phyloP scores from a whole-genome alignment of 1,140 invertebrate species.

The Drosophila melanica region DNA sequence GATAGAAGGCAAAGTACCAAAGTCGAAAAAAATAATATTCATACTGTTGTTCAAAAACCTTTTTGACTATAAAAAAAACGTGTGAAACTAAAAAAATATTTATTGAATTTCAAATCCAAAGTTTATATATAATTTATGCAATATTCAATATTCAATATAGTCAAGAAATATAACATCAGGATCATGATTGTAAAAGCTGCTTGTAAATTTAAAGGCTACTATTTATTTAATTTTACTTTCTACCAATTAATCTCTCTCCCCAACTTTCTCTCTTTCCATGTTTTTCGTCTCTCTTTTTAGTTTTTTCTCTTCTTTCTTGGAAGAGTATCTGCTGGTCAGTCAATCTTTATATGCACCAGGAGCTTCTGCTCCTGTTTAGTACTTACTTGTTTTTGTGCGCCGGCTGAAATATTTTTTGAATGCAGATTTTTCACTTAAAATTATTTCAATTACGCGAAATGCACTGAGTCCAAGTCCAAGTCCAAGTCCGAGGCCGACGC shows the following conservation, averaged over 20 bases:
- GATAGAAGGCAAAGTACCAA: too few relatives aligned
- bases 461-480: slow-evolving; percentile 37
- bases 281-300: not conserved
- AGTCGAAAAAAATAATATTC: too few relatives aligned
- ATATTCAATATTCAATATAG: too few relatives aligned
- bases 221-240: too few relatives aligned
- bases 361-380: slow-evolving; percentile 36
- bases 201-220: not conserved
- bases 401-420: slow-evolving; percentile 77
- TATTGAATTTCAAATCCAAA: too few relatives aligned
- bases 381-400: slow-evolving; percentile 39
- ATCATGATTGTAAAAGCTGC: not conserved
- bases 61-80: too few relatives aligned
- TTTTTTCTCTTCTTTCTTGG: not conserved
- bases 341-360: not conserved
- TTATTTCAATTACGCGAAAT: slow-evolving; percentile 81
- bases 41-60: too few relatives aligned
- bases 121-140: too few relatives aligned
- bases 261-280: not conserved
- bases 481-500: not conserved
- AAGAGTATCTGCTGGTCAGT: slow-evolving; percentile 9
- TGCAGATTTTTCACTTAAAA: slow-evolving; percentile 82
- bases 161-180: too few relatives aligned
- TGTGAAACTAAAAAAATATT: too few relatives aligned
- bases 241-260: too few relatives aligned